Evolutionary conservation across 2,113 vertebrate species (phyloP), one percentile per base, ranked within the genome.

Genomic region (Potamarius usumacintae): DNA sequence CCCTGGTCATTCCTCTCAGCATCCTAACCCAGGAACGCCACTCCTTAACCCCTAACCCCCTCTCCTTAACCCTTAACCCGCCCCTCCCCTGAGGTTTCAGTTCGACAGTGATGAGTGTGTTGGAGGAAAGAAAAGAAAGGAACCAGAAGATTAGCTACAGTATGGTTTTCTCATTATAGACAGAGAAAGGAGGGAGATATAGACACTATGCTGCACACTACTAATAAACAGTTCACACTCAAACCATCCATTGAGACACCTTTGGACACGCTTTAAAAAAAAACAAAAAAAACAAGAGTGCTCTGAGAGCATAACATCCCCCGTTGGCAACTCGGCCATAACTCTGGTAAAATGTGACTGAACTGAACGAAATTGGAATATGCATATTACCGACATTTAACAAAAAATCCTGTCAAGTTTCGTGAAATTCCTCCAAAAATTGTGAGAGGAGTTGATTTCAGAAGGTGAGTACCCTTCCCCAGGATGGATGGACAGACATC

Each of bases 41-140:
- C 78, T 80, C 34, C 79, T 82, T 82, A 82, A 82, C 79, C 79
- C 57, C 58, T 62, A 62, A 82, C 79, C 79, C 57, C 57, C 12
- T 62, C 79, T 62, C 30, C 30, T 14, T 82, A 48, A 48, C 48
- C 79, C 57, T 20, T 34, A 62, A 82, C 79, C 30, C 5, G 0
- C 57, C 62, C 57, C 20, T 48, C 58, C 20, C 57, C 57, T 25
- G 57, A 42, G 79, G 17, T 11, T 22, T 20, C 30, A 12, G 79
- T 12, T 62, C 79, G 22, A 62, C 12, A 82, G 10, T 62, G 30
- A 62, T 2, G 20, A 62, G 30, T 22, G 79, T 4, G 58, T 14
- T 82, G 14, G 18, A 62, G 79, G 30, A 62, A 22, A 20, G 34
- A 82, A 60, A 60, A 9, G 15, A 60, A 58, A 62, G 58, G 57